Base-by-base conservation (phyloP, 1,140 invertebrate species). In the Harpegnathos saltator region DNA sequence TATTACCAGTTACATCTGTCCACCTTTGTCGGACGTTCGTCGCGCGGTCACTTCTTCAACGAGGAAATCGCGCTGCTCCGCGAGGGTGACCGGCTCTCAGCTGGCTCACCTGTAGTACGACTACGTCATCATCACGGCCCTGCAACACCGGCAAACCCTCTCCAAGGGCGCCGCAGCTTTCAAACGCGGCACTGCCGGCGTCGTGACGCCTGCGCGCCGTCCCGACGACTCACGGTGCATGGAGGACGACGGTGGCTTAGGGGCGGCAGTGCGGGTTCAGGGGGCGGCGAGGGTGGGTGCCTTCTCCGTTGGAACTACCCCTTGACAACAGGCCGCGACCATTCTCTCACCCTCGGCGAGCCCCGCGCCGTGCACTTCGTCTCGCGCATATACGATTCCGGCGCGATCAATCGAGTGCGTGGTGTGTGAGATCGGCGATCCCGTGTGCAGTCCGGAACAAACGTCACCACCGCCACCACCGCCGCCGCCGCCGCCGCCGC, bases 231-330 rank as follows among this genome's bases (percentile, higher is more conserved):
- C 54, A 83, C 86, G 87, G 91, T 87, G 89, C 88, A 86, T 77
- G 85, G 85, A 88, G 84, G 82, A 71, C 72, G 78, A 81, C 90
- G 88, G 85, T 85, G 86, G 83, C 84, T 81, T 83, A 87, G 85
- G 90, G 89, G 91, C 85, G 85, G 89, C 91, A 94, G 93, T 94
- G 93, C 91, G 93, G 92, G 92, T 92, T 93, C 91, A 93, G 91
- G 93, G 93, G 93, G 93, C 93, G 90, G 90, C 91, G 92, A 93
- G 92, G 93, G 93, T 92, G 92, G 92, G 90, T 93, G 92, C 87
- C 92, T 92, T 86, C 91, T 91, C 86, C 88, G 86, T 89, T 87
- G 78, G 78, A 88, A 88, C 86, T 84, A 88, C 81, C 86, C 75
- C 88, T 89, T 88, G 84, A 85, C 84, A 82, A 88, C 86, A 88